phyloP scores from a whole-genome alignment of 2,797 vertebrate genomes.

The Pipistrellus nathusii region DNA sequence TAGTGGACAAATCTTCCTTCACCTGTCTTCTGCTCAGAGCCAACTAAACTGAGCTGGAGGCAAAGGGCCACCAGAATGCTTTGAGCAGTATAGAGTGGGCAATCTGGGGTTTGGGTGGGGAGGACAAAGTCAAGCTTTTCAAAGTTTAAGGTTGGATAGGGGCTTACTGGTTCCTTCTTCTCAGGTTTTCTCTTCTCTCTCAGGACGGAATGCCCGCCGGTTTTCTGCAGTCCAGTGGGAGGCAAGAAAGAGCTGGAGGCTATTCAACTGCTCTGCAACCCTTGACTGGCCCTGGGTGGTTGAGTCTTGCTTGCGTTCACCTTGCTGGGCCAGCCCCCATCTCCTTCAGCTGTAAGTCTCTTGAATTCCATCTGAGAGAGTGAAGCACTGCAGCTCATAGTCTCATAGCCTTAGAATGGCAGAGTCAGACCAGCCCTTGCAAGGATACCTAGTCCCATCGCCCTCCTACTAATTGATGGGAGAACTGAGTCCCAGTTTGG shows the following conservation, averaged over 20 bases:
- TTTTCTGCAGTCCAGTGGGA: constrained; percentile 86
- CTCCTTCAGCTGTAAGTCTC: constrained; percentile 92
- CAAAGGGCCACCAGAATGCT: background rate
- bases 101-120: background rate
- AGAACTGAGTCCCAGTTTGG: constrained; percentile 23
- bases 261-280: constrained; percentile 90
- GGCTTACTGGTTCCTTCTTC: constrained; percentile 38
- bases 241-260: constrained; percentile 86
- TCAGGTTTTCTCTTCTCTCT: constrained; percentile 65
- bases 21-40: constrained; percentile 46
- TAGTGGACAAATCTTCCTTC: constrained; percentile 24
- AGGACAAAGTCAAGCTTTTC: constrained; percentile 4
- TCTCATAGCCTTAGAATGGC: constrained; percentile 21
- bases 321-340: constrained; percentile 92
- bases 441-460: background rate
- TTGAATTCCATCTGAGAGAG: constrained; percentile 63
- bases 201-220: constrained; percentile 86
- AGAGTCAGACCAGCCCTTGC: constrained; percentile 18
- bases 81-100: constrained; percentile 40
- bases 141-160: background rate
- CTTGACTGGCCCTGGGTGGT: constrained; percentile 94
- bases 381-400: background rate
- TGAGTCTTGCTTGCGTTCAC: constrained; percentile 92
- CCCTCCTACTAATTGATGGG: constrained; percentile 17
- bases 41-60: constrained; percentile 32